Evolutionary conservation across 2,797 vertebrate genomes (phyloP).

Genomic region (Neostethus bicornis): DNA sequence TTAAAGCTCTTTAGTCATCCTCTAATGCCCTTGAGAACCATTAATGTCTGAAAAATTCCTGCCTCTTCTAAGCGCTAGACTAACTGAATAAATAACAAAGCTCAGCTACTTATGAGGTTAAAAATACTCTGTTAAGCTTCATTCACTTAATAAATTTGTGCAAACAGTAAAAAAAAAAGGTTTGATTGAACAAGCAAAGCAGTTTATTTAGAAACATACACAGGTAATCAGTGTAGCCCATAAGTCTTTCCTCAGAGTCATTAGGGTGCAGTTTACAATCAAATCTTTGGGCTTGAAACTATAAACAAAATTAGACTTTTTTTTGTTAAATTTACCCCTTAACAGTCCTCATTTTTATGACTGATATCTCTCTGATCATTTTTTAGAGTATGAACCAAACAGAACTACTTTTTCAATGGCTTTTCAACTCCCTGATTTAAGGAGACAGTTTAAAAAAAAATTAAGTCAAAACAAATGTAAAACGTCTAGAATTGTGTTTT

Average conservation of each 20-base stretch:
- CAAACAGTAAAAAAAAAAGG: not conserved
- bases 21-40: not conserved
- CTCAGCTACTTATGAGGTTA: not conserved
- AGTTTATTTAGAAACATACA: constrained; percentile 79
- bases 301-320: constrained; percentile 35
- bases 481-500: constrained; percentile 19
- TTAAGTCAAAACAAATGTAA: constrained; percentile 38
- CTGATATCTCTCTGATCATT: constrained; percentile 29
- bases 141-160: not conserved
- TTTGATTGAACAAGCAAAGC: constrained; percentile 80
- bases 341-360: constrained; percentile 25
- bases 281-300: constrained; percentile 71
- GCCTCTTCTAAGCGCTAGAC: not conserved
- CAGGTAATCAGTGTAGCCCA: constrained; percentile 45
- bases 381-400: constrained; percentile 36
- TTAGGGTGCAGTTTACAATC: constrained; percentile 56
- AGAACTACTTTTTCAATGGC: constrained; percentile 5
- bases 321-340: constrained; percentile 33
- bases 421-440: constrained; percentile 41
- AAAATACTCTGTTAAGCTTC: not conserved
- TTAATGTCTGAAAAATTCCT: not conserved
- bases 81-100: not conserved
- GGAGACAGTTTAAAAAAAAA: constrained; percentile 22
- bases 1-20: not conserved
- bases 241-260: constrained; percentile 52